Evolutionary conservation across 2,888 invertebrate species (phyloP), one percentile per base, ranked within the genome.

Genomic region (Villa cingulata): DNA sequence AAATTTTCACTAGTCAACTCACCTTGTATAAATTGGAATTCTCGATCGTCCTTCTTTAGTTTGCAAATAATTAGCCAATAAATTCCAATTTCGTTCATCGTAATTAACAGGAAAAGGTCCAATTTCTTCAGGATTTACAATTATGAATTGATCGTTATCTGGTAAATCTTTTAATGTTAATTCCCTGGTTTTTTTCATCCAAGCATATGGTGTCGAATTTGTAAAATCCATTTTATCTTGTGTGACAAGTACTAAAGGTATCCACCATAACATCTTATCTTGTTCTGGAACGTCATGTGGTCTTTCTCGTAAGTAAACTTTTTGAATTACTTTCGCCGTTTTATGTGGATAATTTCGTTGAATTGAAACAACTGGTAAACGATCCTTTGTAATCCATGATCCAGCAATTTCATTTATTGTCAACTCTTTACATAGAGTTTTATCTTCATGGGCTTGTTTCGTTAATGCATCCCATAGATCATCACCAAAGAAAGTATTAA

Each of bases 41-140:
- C 60, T 66, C 0, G 65, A 63, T 1, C 80, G 67, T 4, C 73
- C 69, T 16, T 70, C 64, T 44, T 75, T 70, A 50, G 75, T 75
- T 55, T 71, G 72, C 1, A 87, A 70, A 59, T 74, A 86, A 23
- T 74, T 65, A 0, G 83, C 75, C 6, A 89, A 65, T 56, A 85
- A 74, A 52, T 80, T 75, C 88, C 88, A 89, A 62, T 87, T 88
- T 37, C 73, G 69, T 7, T 70, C 62, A 58, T 88, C 88, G 59
- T 89, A 89, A 61, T 87, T 87, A 0, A 89, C 88, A 4, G 86
- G 83, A 67, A 80, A 87, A 37, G 86, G 85, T 1, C 83, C 86
- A 52, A 86, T 86, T 71, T 88, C 87, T 59, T 87, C 86, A 6
- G 86, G 83, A 66, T 88, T 89, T 1, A 87, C 74, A 47, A 89